phyloP scores from a whole-genome alignment of 2,113 vertebrate species.

The Aleadryas rufinucha region DNA sequence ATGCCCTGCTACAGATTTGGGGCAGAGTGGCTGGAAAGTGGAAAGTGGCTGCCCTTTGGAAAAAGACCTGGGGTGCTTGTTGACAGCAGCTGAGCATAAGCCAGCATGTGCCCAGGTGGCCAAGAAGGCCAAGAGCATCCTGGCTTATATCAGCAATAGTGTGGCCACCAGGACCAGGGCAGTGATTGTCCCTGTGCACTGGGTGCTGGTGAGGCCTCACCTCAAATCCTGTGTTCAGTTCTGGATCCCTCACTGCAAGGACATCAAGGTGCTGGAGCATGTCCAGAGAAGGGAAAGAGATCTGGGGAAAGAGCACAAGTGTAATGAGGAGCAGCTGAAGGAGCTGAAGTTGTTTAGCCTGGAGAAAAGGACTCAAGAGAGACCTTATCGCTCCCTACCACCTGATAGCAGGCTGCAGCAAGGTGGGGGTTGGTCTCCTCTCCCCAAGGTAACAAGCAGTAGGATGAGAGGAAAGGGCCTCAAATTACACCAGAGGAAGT shows the following conservation, averaged over 20 bases:
- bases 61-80: neutral
- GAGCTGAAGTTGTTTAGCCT: neutral
- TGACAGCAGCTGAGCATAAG: neutral
- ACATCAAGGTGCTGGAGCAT: fast-evolving
- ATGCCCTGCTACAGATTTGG: neutral
- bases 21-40: neutral
- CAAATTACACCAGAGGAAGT: neutral
- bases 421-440: neutral
- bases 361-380: neutral
- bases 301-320: neutral
- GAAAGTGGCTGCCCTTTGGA: neutral
- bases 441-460: neutral
- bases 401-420: neutral
- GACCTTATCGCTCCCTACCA: fast-evolving
- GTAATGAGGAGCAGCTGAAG: neutral
- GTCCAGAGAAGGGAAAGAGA: neutral
- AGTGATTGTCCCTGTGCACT: neutral
- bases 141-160: fast-evolving
- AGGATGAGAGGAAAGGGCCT: neutral
- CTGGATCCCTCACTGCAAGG: neutral
- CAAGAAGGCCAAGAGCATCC: neutral
- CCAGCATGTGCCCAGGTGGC: neutral
- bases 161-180: neutral
- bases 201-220: fast-evolving
- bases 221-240: fast-evolving